phyloP scores from a whole-genome alignment of 2,888 invertebrate genomes.

The Sinhomidia bicolor region DNA sequence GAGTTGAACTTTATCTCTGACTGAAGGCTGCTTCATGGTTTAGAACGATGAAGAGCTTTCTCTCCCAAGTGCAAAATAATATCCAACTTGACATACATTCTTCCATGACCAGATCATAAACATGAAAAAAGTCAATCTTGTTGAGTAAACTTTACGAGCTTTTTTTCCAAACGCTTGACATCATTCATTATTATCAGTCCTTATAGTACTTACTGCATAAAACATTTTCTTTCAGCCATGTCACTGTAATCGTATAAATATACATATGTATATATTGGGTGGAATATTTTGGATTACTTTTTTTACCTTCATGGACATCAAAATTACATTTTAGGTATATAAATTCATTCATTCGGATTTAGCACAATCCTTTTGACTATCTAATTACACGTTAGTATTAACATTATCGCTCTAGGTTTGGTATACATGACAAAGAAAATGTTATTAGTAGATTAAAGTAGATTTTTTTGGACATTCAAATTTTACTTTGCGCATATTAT shows the following conservation, averaged over 20 bases:
- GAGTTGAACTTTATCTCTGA: not conserved
- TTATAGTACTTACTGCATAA: too few relatives aligned
- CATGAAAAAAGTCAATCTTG: constrained; percentile 66
- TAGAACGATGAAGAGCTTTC: constrained; percentile 35
- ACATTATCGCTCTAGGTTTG: not conserved
- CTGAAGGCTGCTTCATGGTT: not conserved
- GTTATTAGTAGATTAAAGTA: constrained; percentile 17
- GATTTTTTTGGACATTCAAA: constrained; percentile 17
- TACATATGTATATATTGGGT: too few relatives aligned
- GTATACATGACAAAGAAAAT: not conserved
- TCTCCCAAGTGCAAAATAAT: constrained; percentile 37
- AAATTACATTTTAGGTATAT: too few relatives aligned
- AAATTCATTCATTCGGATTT: too few relatives aligned
- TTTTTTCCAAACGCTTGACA: not conserved
- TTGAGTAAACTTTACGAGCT: constrained; percentile 41
- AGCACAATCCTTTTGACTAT: too few relatives aligned
- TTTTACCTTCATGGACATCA: too few relatives aligned
- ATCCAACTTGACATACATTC: constrained; percentile 62
- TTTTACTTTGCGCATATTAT: constrained; percentile 45
- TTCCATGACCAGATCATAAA: constrained; percentile 42
- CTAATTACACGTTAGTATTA: too few relatives aligned
- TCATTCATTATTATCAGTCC: too few relatives aligned
- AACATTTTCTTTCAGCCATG: too few relatives aligned
- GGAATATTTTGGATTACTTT: too few relatives aligned
- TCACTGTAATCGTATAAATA: too few relatives aligned